Base-by-base conservation (phyloP, 2,797 vertebrate species). In the Poecilia picta region DNA sequence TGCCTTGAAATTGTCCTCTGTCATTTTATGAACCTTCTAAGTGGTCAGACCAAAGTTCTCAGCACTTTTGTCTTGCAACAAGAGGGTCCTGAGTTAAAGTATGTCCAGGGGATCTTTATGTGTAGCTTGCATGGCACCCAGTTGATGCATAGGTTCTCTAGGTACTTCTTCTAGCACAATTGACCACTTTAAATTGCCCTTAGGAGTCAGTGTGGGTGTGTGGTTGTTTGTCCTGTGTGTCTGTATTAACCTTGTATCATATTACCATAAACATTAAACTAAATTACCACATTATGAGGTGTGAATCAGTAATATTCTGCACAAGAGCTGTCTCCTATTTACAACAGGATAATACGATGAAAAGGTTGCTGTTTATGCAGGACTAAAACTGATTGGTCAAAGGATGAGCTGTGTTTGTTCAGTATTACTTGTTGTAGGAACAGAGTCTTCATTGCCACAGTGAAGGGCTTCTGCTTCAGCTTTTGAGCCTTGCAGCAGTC, bases 271-370 rank as follows among this genome's bases (percentile, higher is more conserved):
- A 81, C 62, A 77, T 84, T 86, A 85, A 83, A 81, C 86, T 79
- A 84, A 73, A 86, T 86, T 73, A 80, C 75, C 72, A 86, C 81
- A 84, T 83, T 88, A 85, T 85, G 81, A 83, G 74, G 72, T 76
- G 78, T 53, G 78, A 73, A 84, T 82, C 64, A 89, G 72, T 53
- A 78, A 74, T 72, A 36, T 80, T 79, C 77, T 76, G 62, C 87
- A 85, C 75, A 81, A 79, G 75, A 78, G 41, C 76, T 28, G 76
- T 75, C 74, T 84, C 51, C 31, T 25, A 46, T 77, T 59, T 80
- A 71, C 39, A 53, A 36, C 73, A 53, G 7, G 25, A 86, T 81
- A 31, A 83, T 43, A 87, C 78, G 51, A n/a, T n/a, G 2, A 73
- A 64, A 74, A 83, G 70, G 20, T 72, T 43, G 39, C 57, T 74